Evolutionary conservation across 2,888 invertebrate species (phyloP), one percentile per base, ranked within the genome.

Genomic region (Athalia cordata): DNA sequence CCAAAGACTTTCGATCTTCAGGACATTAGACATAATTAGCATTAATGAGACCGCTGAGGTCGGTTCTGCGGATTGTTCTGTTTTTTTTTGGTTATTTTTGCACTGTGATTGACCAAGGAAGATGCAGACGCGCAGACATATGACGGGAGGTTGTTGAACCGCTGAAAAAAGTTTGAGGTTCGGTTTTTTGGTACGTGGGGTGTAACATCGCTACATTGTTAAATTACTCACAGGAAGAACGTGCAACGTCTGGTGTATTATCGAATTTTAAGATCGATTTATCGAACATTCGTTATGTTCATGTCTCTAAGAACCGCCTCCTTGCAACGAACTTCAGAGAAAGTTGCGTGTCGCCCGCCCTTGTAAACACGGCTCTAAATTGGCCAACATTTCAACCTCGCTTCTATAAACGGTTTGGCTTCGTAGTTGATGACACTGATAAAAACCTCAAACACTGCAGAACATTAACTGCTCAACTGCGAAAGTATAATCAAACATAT

Each of bases 361-460:
- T 64, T 75, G 75, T 75, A 75, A 75, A 75, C 75, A 75, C 62
- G 75, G 11, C 50, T 62, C 75, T 75, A 75, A 75, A 75, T 75
- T 75, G 75, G 64, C 64, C 75, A 29, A 72, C 72, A 72, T 72
- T 72, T 59, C 59, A 59, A 11, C 59, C 9, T 72, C 72, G 59
- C 47, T 57, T 57, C 59, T 72, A 59, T 72, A 59, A 72, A 59
- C 72, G 72, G 29, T 49, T 49, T 6, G 5, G 2, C 6, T 43
- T n/a, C 49, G 13, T 72, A 57, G 29, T 59, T 8, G 59, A 59
- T 72, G 72, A 72, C 13, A 72, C 72, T 59, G 72, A 72, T 72
- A 72, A 72, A 70, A 9, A 52, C 67, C 6, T 45, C 57, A 57
- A 13, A 50, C 15, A 45, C 50, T 13, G 8, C 45, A 9, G 8